phyloP scores from a whole-genome alignment of 1,140 invertebrate genomes.

The Lepidostoma basale region DNA sequence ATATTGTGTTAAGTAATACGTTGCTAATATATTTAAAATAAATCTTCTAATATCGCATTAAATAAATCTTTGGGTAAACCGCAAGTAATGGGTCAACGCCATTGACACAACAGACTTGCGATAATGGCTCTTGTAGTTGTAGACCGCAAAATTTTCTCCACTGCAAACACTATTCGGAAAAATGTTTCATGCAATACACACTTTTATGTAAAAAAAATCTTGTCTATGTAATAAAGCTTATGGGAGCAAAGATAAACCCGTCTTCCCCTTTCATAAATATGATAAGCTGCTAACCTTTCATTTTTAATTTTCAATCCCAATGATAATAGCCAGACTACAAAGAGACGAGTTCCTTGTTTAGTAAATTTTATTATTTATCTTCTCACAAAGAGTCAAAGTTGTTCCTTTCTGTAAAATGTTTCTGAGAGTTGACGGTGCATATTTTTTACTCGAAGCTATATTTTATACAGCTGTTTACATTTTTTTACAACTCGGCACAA shows the following conservation, averaged over 20 bases:
- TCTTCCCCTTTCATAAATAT: too few relatives aligned
- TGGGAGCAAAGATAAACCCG: too few relatives aligned
- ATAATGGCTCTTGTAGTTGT: conserved; percentile 6
- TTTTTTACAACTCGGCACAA: not conserved
- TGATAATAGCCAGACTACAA: not conserved
- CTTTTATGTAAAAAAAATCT: too few relatives aligned
- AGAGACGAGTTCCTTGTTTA: not conserved
- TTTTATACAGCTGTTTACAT: not conserved
- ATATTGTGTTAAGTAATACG: too few relatives aligned
- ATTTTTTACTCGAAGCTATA: too few relatives aligned
- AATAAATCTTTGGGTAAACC: too few relatives aligned
- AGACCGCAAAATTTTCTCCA: not conserved
- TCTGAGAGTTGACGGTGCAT: too few relatives aligned
- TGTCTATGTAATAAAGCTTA: too few relatives aligned
- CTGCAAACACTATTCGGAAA: not conserved
- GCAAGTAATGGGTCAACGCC: conserved; percentile 24
- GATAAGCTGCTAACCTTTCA: too few relatives aligned
- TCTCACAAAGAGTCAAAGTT: not conserved
- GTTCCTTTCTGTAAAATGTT: not conserved
- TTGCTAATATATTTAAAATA: too few relatives aligned
- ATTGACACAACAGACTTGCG: conserved; percentile 22
- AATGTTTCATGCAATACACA: not conserved
- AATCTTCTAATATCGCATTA: too few relatives aligned
- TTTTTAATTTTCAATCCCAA: not conserved
- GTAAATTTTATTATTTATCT: not conserved